These are phyloP conservation scores for Drosophila pegasa DNA, from an alignment of 2,888 invertebrate genomes.

Conservation along the genomic window DNA sequence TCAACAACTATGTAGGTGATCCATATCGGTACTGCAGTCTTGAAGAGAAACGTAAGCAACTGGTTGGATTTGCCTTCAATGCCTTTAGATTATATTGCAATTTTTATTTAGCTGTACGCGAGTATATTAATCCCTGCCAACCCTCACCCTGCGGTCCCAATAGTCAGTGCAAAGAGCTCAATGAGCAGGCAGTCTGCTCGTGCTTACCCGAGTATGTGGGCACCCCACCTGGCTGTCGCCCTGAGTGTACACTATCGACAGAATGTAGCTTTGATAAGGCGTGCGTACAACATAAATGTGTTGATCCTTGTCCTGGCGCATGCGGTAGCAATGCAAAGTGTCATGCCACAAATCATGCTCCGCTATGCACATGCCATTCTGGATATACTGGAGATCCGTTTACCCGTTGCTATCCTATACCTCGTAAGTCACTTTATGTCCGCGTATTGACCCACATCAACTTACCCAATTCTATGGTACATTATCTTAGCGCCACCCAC, in stretches of 20 bases:
- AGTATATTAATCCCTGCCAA: slow-evolving; percentile 83
- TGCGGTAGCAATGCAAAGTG: slow-evolving; percentile 89
- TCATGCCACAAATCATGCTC: slow-evolving; percentile 89
- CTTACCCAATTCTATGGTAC: slow-evolving; percentile 11
- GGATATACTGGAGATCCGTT: slow-evolving; percentile 91
- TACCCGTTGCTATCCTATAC: slow-evolving; percentile 85
- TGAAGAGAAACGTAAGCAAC: slow-evolving; percentile 86
- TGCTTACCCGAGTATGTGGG: slow-evolving; percentile 89
- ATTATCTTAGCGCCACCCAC: slow-evolving; percentile 71
- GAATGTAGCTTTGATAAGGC: slow-evolving; percentile 89
- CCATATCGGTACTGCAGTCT: slow-evolving; percentile 89
- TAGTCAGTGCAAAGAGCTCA: slow-evolving; percentile 90
- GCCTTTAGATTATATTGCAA: slow-evolving; percentile 7
- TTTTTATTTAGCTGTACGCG: slow-evolving; percentile 56
- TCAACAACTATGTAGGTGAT: slow-evolving; percentile 90
- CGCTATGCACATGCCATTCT: slow-evolving; percentile 88
- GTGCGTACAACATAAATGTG: slow-evolving; percentile 89
- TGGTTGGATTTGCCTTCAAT: too few relatives aligned
- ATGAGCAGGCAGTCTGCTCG: slow-evolving; percentile 89
- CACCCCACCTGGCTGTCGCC: slow-evolving; percentile 90
- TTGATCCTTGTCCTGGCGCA: slow-evolving; percentile 89
- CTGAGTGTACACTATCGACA: slow-evolving; percentile 88
- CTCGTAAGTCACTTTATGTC: slow-evolving; percentile 85
- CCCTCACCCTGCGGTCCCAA: slow-evolving; percentile 92
- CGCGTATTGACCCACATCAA: slow-evolving; percentile 61